Percentiles rank a stretch among this genome's conserved stretches.
Conservation (phyloP, 2,113 vertebrate genomes). For the Muscicapa adusta region DNA sequence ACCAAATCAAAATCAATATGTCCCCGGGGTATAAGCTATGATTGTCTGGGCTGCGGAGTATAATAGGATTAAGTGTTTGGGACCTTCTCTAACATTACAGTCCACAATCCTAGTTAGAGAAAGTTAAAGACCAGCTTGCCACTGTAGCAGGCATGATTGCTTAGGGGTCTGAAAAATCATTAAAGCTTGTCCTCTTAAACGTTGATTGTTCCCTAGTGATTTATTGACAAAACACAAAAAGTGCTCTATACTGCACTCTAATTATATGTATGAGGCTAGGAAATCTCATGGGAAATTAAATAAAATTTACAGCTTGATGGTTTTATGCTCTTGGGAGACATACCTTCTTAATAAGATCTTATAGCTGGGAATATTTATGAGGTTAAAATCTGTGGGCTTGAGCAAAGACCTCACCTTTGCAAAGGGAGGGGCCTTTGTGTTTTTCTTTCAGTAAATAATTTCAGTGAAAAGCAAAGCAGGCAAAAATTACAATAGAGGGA, state of each 20-base stretch:
- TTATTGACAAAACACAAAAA: slow-evolving; percentile 97
- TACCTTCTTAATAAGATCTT: slow-evolving; percentile 96
- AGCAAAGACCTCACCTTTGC: slow-evolving; percentile 75
- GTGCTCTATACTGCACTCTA: slow-evolving; percentile 91
- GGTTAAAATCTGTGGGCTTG: slow-evolving; percentile 81
- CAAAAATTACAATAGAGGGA: neutral
- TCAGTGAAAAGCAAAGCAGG: slow-evolving; percentile 44
- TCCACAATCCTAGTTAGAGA: slow-evolving; percentile 86
- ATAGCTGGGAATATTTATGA: slow-evolving; percentile 93
- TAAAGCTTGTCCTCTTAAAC: slow-evolving; percentile 94
- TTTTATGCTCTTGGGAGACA: slow-evolving; percentile 91
- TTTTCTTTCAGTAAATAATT: slow-evolving; percentile 61
- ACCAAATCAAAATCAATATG: slow-evolving; percentile 75
- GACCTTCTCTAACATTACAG: slow-evolving; percentile 74
- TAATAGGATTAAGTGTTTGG: slow-evolving; percentile 79
- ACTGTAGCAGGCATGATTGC: slow-evolving; percentile 78
- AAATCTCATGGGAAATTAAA: slow-evolving; percentile 96
- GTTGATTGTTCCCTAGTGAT: slow-evolving; percentile 93
- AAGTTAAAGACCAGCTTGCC: slow-evolving; percentile 89
- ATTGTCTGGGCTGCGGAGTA: slow-evolving; percentile 74
- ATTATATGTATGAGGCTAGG: slow-evolving; percentile 97
- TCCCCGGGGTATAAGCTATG: slow-evolving; percentile 66
- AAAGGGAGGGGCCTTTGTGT: slow-evolving; percentile 53
- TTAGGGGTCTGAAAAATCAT: slow-evolving; percentile 90
- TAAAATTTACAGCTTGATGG: slow-evolving; percentile 96